Percentiles rank a stretch among this genome's conserved stretches.
phyloP scores from a whole-genome alignment of 2,888 invertebrate genomes.

The Ennomos quercinarius region DNA sequence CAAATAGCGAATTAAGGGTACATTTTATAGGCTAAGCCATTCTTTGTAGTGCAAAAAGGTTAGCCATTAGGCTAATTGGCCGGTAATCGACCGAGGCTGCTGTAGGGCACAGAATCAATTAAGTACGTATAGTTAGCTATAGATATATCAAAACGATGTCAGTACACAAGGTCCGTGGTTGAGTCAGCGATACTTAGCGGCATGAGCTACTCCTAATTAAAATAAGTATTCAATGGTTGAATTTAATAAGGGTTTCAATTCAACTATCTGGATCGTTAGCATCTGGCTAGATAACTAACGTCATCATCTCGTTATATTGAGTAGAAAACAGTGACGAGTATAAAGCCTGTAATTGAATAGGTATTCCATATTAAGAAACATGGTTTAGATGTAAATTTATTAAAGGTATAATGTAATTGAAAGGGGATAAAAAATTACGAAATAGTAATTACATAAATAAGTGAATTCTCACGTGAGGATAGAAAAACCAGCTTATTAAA shows the following conservation, averaged over 20 bases:
- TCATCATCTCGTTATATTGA: background rate
- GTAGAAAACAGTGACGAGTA: conserved; percentile 1
- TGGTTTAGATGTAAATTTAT: too few relatives aligned
- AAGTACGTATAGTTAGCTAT: too few relatives aligned
- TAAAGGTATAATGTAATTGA: too few relatives aligned
- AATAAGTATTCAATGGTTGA: conserved; percentile 35
- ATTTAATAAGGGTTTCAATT: conserved; percentile 38
- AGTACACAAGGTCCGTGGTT: conserved; percentile 26
- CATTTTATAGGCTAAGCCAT: conserved; percentile 17
- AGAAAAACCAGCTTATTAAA: too few relatives aligned
- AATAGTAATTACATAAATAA: too few relatives aligned
- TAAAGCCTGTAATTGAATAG: too few relatives aligned
- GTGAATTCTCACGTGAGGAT: too few relatives aligned
- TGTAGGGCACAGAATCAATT: conserved; percentile 12
- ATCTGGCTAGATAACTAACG: background rate
- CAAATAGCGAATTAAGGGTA: conserved; percentile 27
- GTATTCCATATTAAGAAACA: too few relatives aligned
- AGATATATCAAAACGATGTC: conserved; percentile 32
- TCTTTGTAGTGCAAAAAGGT: conserved; percentile 34
- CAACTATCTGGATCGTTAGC: conserved; percentile 21
- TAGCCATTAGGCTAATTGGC: conserved; percentile 52
- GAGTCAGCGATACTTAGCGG: conserved; percentile 36
- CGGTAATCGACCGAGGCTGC: conserved; percentile 37
- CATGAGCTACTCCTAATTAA: conserved; percentile 40
- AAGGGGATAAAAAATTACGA: too few relatives aligned